Evolutionary conservation across 2,888 invertebrate species (phyloP).

Genomic region (Drosophila testacea): DNA sequence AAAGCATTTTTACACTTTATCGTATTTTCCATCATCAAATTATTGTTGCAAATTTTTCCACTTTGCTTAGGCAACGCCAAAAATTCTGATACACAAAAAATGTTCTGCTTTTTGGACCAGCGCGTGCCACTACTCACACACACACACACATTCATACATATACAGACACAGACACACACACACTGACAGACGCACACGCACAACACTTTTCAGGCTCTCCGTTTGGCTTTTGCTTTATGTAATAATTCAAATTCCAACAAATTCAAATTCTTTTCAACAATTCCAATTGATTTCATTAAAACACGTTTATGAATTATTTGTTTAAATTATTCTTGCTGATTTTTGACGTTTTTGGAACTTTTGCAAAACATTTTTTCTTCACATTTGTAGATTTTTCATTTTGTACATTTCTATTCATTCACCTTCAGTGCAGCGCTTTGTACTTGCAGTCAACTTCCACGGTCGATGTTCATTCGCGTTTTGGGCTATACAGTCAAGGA

Average conservation of each 20-base stretch:
- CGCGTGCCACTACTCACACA: constrained; percentile 57
- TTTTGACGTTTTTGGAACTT: constrained; percentile 21
- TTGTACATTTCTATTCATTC: constrained; percentile 53
- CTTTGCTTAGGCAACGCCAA: constrained; percentile 31
- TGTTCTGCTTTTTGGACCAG: constrained; percentile 63
- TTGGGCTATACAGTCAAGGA: constrained; percentile 78
- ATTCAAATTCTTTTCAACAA: constrained; percentile 20
- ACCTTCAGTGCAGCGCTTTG: constrained; percentile 80
- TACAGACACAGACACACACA: constrained; percentile 22
- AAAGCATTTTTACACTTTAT: constrained; percentile 3
- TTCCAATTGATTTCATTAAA: constrained; percentile 23
- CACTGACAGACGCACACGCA: constrained; percentile 49
- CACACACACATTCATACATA: constrained; percentile 29
- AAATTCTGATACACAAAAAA: constrained; percentile 78
- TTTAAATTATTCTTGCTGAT: constrained; percentile 5
- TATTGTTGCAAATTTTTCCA: constrained; percentile 27
- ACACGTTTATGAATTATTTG: constrained; percentile 29
- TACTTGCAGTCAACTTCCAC: constrained; percentile 83
- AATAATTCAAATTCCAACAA: constrained; percentile 53
- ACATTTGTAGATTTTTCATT: constrained; percentile 37
- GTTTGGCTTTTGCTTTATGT: constrained; percentile 67
- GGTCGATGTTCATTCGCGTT: constrained; percentile 85
- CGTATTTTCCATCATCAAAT: not conserved
- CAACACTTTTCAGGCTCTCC: constrained; percentile 65
- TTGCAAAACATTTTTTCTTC: constrained; percentile 30